Evolutionary conservation across 2,113 vertebrate species (phyloP), one percentile per base, ranked within the genome.

Genomic region (Jaculus jaculus): DNA sequence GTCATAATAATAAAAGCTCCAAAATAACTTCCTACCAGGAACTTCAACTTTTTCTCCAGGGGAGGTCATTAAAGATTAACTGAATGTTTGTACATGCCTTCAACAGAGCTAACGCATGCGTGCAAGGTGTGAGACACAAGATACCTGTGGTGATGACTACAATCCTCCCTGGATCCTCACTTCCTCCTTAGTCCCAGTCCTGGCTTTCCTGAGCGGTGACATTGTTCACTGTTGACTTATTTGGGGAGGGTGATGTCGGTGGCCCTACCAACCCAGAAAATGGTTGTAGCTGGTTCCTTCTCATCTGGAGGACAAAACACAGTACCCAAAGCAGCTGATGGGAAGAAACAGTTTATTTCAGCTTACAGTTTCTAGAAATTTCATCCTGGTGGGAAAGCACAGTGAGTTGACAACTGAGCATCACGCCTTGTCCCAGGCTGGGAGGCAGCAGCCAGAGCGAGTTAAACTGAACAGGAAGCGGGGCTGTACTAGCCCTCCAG

Each of bases 1-100:
- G 51, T 95, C 13, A 51, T 69, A 78, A 51, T 69, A 78, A 63
- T 94, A 90, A 83, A 92, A 90, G 75, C 63, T 34, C 12, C 61
- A 73, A 77, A 94, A 60, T 34, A 77, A 84, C 61, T 73, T 20
- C 26, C 34, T 32, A 60, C 18, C 5, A 32, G 26, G 81, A 77
- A 42, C 51, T 13, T 16, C 2, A 47, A 77, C 15, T 85, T 82
- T 63, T 94, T 30, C 21, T 75, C 66, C 24, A 69, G 10, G 2
- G 21, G 34, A 81, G 54, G 54, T 4, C 80, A 86, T 75, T 63
- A 88, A 79, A 83, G 9, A 74, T 60, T 75, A 91, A 71, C 65
- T 66, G 54, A 81, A 13, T 20, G 23, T 65, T 65, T 79, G 23
- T 32, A 54, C 10, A n/a, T 3, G 51, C 17, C 75, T 87, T 91